phyloP scores from a whole-genome alignment of 35 echinoderm and acorn worm genomes.

The Lytechinus variegatus region DNA sequence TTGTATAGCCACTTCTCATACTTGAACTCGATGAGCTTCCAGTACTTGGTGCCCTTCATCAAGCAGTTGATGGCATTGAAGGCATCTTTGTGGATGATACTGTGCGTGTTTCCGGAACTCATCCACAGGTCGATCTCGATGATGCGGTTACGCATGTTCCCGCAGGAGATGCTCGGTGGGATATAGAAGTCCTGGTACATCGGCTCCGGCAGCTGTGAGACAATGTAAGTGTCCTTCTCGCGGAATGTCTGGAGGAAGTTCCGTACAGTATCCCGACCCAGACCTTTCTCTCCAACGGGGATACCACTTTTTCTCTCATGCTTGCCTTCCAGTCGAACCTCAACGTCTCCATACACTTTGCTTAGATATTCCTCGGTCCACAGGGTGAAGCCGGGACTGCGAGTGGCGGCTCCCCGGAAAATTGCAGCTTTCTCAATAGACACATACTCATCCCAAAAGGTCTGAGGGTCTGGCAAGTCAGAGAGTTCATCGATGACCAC shows the following conservation, averaged over 20 bases:
- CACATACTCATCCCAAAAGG: constrained; percentile 79
- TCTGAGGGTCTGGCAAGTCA: constrained; percentile 62
- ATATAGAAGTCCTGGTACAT: constrained; percentile 77
- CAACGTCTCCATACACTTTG: constrained; percentile 59
- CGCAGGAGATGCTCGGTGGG: constrained; percentile 71
- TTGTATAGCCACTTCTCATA: constrained; percentile 78
- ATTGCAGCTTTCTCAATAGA: constrained; percentile 48
- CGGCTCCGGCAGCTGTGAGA: constrained; percentile 74
- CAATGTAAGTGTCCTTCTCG: constrained; percentile 55
- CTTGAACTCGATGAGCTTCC: constrained; percentile 73
- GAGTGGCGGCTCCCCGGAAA: constrained; percentile 54
- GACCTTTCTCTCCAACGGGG: constrained; percentile 66
- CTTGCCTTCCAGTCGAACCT: constrained; percentile 79
- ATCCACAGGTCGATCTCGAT: constrained; percentile 88
- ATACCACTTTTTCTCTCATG: constrained; percentile 59
- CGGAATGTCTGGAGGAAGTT: constrained; percentile 64
- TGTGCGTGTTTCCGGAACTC: constrained; percentile 65
- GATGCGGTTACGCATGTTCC: constrained; percentile 64
- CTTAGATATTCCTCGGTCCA: constrained; percentile 65
- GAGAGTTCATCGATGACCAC: constrained; percentile 66
- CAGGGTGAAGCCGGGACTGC: constrained; percentile 51
- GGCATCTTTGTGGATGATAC: constrained; percentile 84
- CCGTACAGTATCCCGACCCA: constrained; percentile 73
- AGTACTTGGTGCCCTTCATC: constrained; percentile 78
- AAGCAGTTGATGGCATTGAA: constrained; percentile 83